phyloP scores from a whole-genome alignment of 2,113 vertebrate species.

The Equus quagga region DNA sequence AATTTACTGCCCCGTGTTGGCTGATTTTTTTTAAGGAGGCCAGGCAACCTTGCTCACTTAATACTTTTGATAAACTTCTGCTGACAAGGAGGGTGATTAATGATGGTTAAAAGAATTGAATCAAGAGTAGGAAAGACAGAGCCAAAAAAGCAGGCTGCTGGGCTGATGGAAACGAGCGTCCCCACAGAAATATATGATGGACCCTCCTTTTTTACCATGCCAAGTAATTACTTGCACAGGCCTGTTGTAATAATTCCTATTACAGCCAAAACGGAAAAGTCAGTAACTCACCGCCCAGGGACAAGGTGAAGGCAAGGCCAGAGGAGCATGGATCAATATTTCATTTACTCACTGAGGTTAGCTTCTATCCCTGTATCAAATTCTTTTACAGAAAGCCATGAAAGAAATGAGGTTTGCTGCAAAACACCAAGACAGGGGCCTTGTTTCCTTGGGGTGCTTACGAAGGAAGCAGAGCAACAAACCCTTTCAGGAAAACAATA shows the following conservation, averaged over 20 bases:
- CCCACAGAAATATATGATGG: slow-evolving; percentile 96
- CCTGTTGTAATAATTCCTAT: slow-evolving; percentile 99
- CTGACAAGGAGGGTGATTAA: slow-evolving; percentile 96
- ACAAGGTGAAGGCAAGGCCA: slow-evolving; percentile 99
- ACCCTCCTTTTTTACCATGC: slow-evolving; percentile 94
- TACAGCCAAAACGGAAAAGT: slow-evolving; percentile 99
- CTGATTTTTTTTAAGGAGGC: slow-evolving; percentile 84
- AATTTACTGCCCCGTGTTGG: slow-evolving; percentile 88
- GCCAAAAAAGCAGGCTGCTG: slow-evolving; percentile 90
- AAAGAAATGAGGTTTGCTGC: slow-evolving; percentile 95
- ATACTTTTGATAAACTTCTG: slow-evolving; percentile 97
- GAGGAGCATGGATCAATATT: slow-evolving; percentile 98
- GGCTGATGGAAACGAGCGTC: slow-evolving; percentile 96
- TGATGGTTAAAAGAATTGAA: slow-evolving; percentile 96
- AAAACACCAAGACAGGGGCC: slow-evolving; percentile 91
- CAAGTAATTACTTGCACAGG: slow-evolving; percentile 99
- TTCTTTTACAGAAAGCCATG: slow-evolving; percentile 93
- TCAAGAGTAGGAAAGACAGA: slow-evolving; percentile 95
- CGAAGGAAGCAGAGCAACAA: slow-evolving; percentile 84
- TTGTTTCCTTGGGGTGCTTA: slow-evolving; percentile 95
- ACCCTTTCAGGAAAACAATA: slow-evolving; percentile 90
- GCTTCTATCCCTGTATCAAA: slow-evolving; percentile 97
- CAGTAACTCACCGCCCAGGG: slow-evolving; percentile 97
- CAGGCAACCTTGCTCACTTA: slow-evolving; percentile 89
- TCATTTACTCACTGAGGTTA: slow-evolving; percentile 98